phyloP scores from a whole-genome alignment of 2,113 vertebrate species.

The Larimichthys crocea region DNA sequence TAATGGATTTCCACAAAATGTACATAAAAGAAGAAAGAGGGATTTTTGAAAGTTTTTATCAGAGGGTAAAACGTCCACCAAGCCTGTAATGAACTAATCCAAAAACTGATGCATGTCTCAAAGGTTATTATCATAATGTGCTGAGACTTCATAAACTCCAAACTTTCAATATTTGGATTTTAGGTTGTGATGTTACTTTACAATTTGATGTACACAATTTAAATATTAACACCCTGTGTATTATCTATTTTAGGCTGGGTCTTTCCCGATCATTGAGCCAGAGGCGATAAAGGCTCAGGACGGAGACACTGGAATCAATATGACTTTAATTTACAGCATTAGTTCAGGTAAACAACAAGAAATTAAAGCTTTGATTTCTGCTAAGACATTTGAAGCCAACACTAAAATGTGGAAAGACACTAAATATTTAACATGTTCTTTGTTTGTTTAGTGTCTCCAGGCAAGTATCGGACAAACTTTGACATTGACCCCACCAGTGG shows the following conservation, averaged over 20 bases:
- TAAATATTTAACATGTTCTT: not conserved
- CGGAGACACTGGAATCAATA: constrained; percentile 85
- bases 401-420: not conserved
- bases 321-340: constrained; percentile 82
- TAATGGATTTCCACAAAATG: no score
- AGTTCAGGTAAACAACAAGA: constrained; percentile 54
- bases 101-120: no score
- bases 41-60: no score
- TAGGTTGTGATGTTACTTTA: not conserved
- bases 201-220: not conserved
- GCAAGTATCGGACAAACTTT: constrained; percentile 60
- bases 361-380: not conserved
- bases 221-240: not conserved
- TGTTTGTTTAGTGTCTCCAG: constrained; percentile 77
- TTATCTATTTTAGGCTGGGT: constrained; percentile 68
- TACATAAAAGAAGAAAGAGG: no score
- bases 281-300: constrained; percentile 84
- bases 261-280: constrained; percentile 67
- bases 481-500: constrained; percentile 70
- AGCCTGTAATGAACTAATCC: no score
- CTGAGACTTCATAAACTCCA: no score
- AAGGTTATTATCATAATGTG: no score
- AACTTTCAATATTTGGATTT: not conserved
- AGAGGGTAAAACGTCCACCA: no score
- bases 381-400: not conserved